phyloP scores from a whole-genome alignment of 1,140 invertebrate genomes.

The Trichomalopsis sarcophagae region DNA sequence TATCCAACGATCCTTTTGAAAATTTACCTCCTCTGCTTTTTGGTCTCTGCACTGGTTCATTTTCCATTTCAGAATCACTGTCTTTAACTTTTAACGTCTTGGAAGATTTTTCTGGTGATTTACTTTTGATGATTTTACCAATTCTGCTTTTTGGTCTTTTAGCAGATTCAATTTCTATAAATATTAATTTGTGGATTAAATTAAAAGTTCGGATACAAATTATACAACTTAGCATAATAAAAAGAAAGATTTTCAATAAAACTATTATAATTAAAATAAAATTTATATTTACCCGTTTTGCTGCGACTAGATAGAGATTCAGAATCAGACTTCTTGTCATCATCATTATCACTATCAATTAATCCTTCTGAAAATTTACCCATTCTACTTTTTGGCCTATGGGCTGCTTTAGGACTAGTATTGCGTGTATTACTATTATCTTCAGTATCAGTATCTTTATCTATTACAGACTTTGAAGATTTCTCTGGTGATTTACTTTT shows the following conservation, averaged over 20 bases:
- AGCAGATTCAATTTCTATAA: slow-evolving; percentile 9
- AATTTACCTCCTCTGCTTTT: slow-evolving; percentile 34
- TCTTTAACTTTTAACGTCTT: not conserved
- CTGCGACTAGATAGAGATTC: not conserved
- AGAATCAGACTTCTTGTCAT: not conserved
- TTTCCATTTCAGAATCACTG: slow-evolving; percentile 3
- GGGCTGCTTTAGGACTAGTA: not conserved
- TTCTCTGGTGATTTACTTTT: not conserved
- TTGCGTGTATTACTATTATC: not conserved
- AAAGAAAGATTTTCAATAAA: not conserved
- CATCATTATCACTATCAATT: not conserved
- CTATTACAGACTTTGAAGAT: not conserved
- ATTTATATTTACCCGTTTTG: not conserved
- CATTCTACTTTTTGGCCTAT: slow-evolving; percentile 7
- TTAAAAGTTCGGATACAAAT: too few species aligned
- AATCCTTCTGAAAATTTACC: not conserved
- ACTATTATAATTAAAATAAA: not conserved
- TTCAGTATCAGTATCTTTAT: not conserved
- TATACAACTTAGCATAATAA: not conserved
- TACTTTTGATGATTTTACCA: not conserved
- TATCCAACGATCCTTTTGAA: not conserved
- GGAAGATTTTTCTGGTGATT: not conserved
- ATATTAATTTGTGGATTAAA: not conserved
- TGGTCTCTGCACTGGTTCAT: not conserved
- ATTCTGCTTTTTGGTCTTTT: slow-evolving; percentile 41